Evolutionary conservation across 2,888 invertebrate species (phyloP).

Genomic region (Nomada ferruginata): DNA sequence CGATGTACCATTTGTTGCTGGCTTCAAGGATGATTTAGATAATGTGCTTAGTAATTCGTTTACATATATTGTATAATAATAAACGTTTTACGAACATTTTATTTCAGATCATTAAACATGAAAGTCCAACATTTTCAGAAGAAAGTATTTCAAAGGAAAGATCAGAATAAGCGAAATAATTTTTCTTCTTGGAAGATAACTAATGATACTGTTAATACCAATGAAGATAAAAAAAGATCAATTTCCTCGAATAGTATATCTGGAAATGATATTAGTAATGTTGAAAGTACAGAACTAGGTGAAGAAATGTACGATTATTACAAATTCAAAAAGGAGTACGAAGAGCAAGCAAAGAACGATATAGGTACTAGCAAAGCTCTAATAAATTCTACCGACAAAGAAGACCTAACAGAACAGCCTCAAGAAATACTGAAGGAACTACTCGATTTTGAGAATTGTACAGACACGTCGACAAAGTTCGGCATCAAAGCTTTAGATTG

Average conservation of each 20-base stretch:
- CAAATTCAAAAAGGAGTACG: constrained; percentile 84
- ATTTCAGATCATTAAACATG: constrained; percentile 32
- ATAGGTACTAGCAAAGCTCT: constrained; percentile 81
- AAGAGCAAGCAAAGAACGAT: constrained; percentile 80
- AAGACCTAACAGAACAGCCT: constrained; percentile 80
- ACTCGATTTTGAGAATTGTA: constrained; percentile 84
- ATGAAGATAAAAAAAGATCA: constrained; percentile 14
- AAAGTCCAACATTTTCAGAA: not conserved
- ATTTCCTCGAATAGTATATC: not conserved
- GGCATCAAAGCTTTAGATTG: constrained; percentile 83
- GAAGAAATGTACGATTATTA: constrained; percentile 83
- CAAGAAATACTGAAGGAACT: constrained; percentile 81
- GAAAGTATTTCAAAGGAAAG: not conserved
- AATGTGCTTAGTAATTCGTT: constrained; percentile 63
- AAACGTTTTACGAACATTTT: constrained; percentile 15
- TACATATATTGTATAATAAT: not conserved
- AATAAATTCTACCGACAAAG: constrained; percentile 83
- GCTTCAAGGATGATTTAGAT: constrained; percentile 74
- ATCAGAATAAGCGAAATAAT: constrained; percentile 5
- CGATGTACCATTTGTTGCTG: constrained; percentile 72
- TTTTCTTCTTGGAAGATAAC: constrained; percentile 1
- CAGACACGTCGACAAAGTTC: constrained; percentile 81
- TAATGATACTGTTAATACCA: not conserved
- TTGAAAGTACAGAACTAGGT: constrained; percentile 27
- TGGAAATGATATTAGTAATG: not conserved